These are phyloP conservation scores for Scaptomyza caliginosa DNA, from an alignment of 2,888 invertebrate species.

Conservation along the genomic window DNA sequence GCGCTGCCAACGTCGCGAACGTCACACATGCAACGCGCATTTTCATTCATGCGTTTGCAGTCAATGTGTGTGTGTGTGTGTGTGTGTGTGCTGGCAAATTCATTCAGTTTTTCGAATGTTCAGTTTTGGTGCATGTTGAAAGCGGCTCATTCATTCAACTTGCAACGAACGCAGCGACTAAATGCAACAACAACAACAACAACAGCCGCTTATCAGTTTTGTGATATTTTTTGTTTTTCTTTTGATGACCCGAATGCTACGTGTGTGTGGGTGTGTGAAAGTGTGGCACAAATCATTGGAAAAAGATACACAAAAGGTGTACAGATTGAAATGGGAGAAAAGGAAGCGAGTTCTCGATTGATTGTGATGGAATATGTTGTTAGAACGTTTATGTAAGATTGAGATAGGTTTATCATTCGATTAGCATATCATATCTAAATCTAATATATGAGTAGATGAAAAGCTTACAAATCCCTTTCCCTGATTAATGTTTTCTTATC, in stretches of 20 bases:
- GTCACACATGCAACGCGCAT: conserved; percentile 64
- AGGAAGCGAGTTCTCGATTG: no score
- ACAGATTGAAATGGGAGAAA: neutral
- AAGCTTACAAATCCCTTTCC: no score
- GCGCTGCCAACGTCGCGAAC: conserved; percentile 33
- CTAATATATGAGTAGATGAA: no score
- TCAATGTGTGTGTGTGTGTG: conserved; percentile 29
- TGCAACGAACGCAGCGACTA: conserved; percentile 30
- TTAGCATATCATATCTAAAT: neutral
- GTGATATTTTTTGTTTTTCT: neutral
- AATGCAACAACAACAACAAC: conserved; percentile 32
- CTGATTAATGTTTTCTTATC: neutral
- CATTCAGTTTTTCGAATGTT: conserved; percentile 61
- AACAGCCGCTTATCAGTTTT: conserved; percentile 53
- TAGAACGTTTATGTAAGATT: neutral
- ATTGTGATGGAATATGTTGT: no score
- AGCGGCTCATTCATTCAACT: conserved; percentile 67
- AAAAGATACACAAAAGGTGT: neutral
- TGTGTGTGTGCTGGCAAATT: conserved; percentile 50
- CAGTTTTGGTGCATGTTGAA: conserved; percentile 56
- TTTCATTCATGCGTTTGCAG: conserved; percentile 72
- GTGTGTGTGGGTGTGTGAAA: neutral
- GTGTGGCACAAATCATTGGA: conserved; percentile 3
- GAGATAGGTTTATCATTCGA: neutral
- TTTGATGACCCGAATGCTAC: conserved; percentile 9